phyloP scores from a whole-genome alignment of 2,113 vertebrate genomes.

The Hemiprocne comata region DNA sequence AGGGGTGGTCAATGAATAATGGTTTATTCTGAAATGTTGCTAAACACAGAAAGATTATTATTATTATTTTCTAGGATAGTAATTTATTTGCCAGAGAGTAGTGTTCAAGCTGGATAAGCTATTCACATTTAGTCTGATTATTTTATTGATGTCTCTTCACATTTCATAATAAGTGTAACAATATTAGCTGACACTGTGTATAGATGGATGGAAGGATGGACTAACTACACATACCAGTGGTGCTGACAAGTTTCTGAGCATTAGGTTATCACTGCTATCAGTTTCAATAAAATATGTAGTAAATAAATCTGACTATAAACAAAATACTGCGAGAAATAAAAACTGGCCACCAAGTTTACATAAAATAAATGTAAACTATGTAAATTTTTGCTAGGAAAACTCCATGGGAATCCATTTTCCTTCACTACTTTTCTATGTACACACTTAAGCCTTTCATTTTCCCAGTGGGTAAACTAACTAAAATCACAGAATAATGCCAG shows the following conservation, averaged over 20 bases:
- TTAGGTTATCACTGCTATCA: background rate
- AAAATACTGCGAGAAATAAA: background rate
- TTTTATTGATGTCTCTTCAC: background rate
- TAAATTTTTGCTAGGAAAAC: background rate
- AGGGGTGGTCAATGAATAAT: background rate
- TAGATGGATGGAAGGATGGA: background rate
- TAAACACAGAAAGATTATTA: fast-evolving
- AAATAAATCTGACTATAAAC: background rate
- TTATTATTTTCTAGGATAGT: background rate
- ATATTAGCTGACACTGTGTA: background rate
- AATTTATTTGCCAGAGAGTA: background rate
- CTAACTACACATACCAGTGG: background rate
- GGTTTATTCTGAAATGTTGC: background rate
- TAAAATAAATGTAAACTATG: background rate
- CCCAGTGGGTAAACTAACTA: background rate
- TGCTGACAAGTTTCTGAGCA: background rate
- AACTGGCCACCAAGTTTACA: background rate
- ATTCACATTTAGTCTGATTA: background rate
- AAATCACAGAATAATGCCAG: background rate
- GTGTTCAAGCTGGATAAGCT: background rate
- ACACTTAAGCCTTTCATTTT: background rate
- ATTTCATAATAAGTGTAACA: background rate
- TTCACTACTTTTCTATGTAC: background rate
- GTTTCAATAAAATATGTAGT: background rate
- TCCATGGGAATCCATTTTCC: background rate